Evolutionary conservation across 1,140 invertebrate species (phyloP), one percentile per base, ranked within the genome.

Genomic region (Drosophila azteca): DNA sequence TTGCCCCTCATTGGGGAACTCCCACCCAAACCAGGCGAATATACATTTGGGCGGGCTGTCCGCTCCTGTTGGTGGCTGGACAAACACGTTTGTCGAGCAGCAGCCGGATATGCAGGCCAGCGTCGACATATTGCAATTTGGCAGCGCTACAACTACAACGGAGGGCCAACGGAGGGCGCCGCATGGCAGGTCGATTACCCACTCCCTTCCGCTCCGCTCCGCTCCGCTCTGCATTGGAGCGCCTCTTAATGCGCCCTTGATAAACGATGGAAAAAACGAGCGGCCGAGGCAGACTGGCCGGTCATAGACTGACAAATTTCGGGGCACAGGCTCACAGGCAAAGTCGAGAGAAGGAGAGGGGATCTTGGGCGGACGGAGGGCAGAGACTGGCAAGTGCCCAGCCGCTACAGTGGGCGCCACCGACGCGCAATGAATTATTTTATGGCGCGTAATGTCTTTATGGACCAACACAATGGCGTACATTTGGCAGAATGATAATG

Each of bases 371-470:
- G 53, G 60, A 35, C 48, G 44, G 51, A 55, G 66, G 29, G 29
- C 31, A 31, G 8, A 11, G 31, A 3, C 65, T 83, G 79, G 62
- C 71, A 79, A 79, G 59, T 62, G 72, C 45, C 66, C 65, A 62
- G 65, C 76, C 68, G 31, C 64, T 75, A 69, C 70, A 63, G 7
- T 46, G 17, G 43, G 4, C n/a, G 20, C 15, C 15, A 15, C 45
- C 15, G 17, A 48, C 45, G 29, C 43, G 35, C 64, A 29, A 62
- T 62, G 88, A 83, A 87, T 88, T 87, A 88, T 87, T 87, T 87
- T 88, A 87, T 87, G 77, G 84, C 60, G 83, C 83, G 79, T 79
- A 88, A 88, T 83, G 83, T 79, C 80, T 87, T 87, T 87, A 88
- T 83, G 67, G 69, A 57, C 61, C 45, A 51, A 55, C 78, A 62